phyloP scores from a whole-genome alignment of 2,797 vertebrate genomes.

The Urocyon cinereoargenteus region DNA sequence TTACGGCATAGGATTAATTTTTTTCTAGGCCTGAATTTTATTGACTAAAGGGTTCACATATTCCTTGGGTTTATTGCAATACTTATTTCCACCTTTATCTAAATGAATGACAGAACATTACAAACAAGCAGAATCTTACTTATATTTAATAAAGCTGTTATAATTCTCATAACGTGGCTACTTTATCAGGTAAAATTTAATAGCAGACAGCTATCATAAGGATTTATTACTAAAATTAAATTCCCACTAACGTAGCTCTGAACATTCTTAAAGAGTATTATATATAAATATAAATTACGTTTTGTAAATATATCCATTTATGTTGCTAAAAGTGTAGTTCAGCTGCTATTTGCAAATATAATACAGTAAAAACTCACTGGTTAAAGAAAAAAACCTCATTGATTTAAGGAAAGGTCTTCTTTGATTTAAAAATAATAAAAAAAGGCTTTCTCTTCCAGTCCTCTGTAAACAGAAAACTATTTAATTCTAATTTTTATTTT shows the following conservation, averaged over 20 bases:
- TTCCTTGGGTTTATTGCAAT: not conserved
- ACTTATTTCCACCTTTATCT: conserved; percentile 26
- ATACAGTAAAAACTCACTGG: conserved; percentile 11
- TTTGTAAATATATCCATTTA: conserved; percentile 42
- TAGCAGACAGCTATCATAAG: conserved; percentile 60
- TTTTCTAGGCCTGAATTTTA: conserved; percentile 51
- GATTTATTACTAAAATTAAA: conserved; percentile 74
- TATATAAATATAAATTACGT: conserved; percentile 47
- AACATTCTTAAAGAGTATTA: conserved; percentile 41
- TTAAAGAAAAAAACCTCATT: not conserved
- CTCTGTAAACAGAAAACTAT: not conserved
- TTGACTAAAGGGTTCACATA: not conserved
- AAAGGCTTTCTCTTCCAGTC: not conserved
- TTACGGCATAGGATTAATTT: not conserved
- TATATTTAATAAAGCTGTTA: not conserved
- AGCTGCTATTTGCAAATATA: conserved; percentile 38
- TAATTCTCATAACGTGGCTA: conserved; percentile 34
- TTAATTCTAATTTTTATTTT: not conserved
- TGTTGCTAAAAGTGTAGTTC: not conserved
- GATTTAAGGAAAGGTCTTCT: conserved; percentile 1
- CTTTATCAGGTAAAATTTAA: conserved; percentile 61
- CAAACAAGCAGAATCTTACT: conserved; percentile 6
- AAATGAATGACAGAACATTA: conserved; percentile 45
- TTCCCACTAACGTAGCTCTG: conserved; percentile 36
- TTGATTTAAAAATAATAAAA: not conserved